These are phyloP conservation scores for Ceryle rudis DNA, from an alignment of 2,797 vertebrate genomes.

Conservation along the genomic window DNA sequence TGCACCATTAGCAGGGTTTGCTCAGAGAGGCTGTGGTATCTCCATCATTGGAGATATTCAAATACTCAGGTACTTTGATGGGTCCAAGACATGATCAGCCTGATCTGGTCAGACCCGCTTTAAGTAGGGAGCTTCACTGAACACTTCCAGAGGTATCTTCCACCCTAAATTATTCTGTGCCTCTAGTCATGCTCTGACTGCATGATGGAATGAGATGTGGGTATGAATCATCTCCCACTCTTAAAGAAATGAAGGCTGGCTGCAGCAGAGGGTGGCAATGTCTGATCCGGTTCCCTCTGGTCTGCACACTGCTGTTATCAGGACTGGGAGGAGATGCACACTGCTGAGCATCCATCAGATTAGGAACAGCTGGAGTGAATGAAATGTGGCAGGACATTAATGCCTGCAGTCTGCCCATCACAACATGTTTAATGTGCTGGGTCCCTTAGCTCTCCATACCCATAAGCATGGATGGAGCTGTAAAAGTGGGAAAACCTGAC, in stretches of 20 bases:
- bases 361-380: not conserved
- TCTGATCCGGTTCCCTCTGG: not conserved
- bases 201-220: not conserved
- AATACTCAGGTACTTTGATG: not conserved
- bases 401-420: not conserved
- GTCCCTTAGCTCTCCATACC: not conserved
- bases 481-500: not conserved
- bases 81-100: not conserved
- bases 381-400: not conserved
- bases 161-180: not conserved
- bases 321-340: not conserved
- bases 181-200: not conserved
- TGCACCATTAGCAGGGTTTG: not conserved
- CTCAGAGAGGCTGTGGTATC: not conserved
- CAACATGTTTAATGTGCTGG: fast-evolving
- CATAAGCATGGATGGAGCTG: not conserved
- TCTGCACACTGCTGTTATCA: not conserved
- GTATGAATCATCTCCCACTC: not conserved
- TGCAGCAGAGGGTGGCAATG: not conserved
- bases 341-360: not conserved
- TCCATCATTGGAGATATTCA: not conserved
- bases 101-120: not conserved
- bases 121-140: not conserved
- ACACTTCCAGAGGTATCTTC: not conserved
- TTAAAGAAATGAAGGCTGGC: not conserved